phyloP scores from a whole-genome alignment of 2,888 invertebrate genomes.

The Abrostola triplasia region DNA sequence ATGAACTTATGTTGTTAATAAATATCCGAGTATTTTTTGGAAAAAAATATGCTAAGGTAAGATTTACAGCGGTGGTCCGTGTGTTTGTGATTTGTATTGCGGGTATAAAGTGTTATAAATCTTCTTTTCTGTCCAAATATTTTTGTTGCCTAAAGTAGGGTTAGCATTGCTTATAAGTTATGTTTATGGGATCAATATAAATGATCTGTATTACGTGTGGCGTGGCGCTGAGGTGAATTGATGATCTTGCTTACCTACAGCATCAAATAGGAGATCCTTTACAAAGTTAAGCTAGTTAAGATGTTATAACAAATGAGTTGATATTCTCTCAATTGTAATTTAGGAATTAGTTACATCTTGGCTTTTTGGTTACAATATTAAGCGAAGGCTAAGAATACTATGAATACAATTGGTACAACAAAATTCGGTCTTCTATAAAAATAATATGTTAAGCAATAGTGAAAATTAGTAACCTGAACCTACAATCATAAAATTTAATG shows the following conservation, averaged over 20 bases:
- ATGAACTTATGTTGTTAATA: constrained; percentile 55
- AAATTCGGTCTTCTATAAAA: not conserved
- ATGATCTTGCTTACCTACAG: not conserved
- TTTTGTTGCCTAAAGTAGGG: not conserved
- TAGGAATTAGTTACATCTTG: too few species aligned
- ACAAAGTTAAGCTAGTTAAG: too few species aligned
- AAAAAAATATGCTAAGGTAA: constrained; percentile 34
- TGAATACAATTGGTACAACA: too few species aligned
- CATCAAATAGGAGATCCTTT: not conserved
- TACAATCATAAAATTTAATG: constrained; percentile 20
- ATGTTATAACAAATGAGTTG: too few species aligned
- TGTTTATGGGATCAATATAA: not conserved
- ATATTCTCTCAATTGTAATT: too few species aligned
- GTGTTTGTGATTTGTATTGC: constrained; percentile 48
- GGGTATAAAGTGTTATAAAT: constrained; percentile 26
- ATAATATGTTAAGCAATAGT: not conserved
- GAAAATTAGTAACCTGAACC: constrained; percentile 11
- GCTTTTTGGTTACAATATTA: too few species aligned
- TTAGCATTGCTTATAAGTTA: constrained; percentile 2
- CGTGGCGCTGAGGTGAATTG: not conserved
- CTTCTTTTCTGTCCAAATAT: constrained; percentile 16
- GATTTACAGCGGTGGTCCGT: constrained; percentile 45
- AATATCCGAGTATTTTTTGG: constrained; percentile 47
- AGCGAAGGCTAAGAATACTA: too few species aligned
- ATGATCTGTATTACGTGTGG: not conserved